phyloP scores from a whole-genome alignment of 1,140 invertebrate species.

The Coenobita brevimanus region DNA sequence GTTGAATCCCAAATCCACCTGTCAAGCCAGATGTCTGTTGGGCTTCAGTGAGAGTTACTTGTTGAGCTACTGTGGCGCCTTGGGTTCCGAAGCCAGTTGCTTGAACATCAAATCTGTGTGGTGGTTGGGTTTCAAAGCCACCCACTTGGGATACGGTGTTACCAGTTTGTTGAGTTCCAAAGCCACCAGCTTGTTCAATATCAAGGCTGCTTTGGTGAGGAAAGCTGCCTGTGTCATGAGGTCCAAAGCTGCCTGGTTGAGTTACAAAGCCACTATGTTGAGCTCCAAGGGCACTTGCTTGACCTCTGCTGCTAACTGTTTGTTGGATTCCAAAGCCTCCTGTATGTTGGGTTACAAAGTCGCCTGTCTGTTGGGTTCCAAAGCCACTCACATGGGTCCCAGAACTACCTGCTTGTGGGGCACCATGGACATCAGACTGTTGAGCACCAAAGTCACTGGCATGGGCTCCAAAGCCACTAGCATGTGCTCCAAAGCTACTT shows the following conservation, averaged over 20 bases:
- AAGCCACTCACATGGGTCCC: neutral
- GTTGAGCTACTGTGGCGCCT: too few relatives aligned
- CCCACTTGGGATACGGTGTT: neutral
- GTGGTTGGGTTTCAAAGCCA: neutral
- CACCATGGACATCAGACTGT: too few relatives aligned
- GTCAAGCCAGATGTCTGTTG: too few relatives aligned
- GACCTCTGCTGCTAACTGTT: neutral
- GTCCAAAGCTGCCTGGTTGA: neutral
- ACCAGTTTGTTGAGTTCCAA: neutral
- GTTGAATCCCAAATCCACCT: too few relatives aligned
- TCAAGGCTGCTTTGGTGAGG: too few relatives aligned
- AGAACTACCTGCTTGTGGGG: neutral
- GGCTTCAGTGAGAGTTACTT: too few relatives aligned
- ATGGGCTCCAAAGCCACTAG: too few relatives aligned
- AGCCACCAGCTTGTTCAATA: neutral
- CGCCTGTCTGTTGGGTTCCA: neutral
- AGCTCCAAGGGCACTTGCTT: neutral
- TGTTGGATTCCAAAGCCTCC: too few relatives aligned
- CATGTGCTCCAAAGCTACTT: neutral
- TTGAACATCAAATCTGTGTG: too few relatives aligned
- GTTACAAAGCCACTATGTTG: neutral
- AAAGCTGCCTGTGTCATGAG: neutral
- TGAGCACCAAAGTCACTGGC: neutral
- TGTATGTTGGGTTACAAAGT: too few relatives aligned
- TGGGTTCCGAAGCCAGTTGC: too few relatives aligned